Base-by-base conservation (phyloP, 2,888 invertebrate genomes). In the Apodemia zela region DNA sequence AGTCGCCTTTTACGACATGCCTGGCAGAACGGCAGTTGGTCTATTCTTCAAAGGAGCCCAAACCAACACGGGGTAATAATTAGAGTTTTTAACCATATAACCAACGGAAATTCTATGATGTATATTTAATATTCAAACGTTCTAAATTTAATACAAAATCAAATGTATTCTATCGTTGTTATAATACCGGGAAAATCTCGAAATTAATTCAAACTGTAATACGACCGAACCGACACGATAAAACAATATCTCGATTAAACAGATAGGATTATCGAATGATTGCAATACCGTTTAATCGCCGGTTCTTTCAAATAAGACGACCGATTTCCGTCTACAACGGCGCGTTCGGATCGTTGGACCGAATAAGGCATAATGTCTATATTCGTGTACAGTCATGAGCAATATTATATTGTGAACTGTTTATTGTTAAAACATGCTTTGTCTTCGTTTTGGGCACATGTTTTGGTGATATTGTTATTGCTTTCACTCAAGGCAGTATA, bases 291-390 rank as follows among this genome's bases (percentile, higher is more conserved):
- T 67, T 72, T 77, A 80, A 83, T 79, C 74, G 77, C 72, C 71
- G 72, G 64, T 68, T 69, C 72, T 76, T 74, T 77, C 76, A 73
- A 78, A 76, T 75, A 75, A 77, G 75, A 74, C 70, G 73, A 74
- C 63, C 59, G 62, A 70, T 67, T 66, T 67, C 64, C 68, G 73
- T 73, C 69, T 64, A 62, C 66, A 54, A 21, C 21, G 72, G 68
- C 74, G 81, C 78, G 77, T 72, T 68, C 78, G 77, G 78, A 72
- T 73, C 77, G 75, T 67, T 79, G 80, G 77, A 35, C 73, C 76
- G 77, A 67, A 73, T 65, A 66, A 67, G 65, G 62, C 68, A 62
- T 64, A 64, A 66, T 63, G 62, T 67, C 63, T 64, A 59, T 35
- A 67, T 66, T 64, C 61, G 45, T 61, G 45, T 15, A 42, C 42